Base-by-base conservation (phyloP, 2,888 invertebrate genomes). In the Cerceris rybyensis region DNA sequence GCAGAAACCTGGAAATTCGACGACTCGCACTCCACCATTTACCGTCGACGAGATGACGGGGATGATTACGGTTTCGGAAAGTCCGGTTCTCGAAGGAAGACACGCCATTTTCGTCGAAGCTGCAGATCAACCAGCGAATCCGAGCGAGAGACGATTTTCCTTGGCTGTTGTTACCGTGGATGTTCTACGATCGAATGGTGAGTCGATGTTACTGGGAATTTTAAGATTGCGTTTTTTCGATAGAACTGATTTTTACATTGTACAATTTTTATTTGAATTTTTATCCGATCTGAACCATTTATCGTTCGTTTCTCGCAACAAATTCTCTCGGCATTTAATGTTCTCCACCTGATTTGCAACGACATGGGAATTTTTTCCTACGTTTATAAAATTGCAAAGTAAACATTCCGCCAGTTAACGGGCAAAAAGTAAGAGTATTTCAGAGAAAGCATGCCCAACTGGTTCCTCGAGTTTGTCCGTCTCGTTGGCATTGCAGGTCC, bases 21-120 rank as follows among this genome's bases (percentile, higher is more conserved):
- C 95, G 1, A 94, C 94, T 0, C 93, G 94, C 0, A 94, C 95
- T 0, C 94, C 95, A 4, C 96, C 96, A 0, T 97, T 97, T 89
- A 94, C 94, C 88, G 94, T 97, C 63, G 96, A 97, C 89, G 93
- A 94, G 7, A 94, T 95, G 72, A 95, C 95, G 11, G 97, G 97
- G 0, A 93, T 95, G 16, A 94, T 97, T 16, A 94, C 93, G 80
- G 94, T 96, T 1, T 92, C 93, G 0, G 94, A 95, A 83, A 94
- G 95, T 5, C 95, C 96, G 0, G 91, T 97, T 57, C 92, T 94
- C 13, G 94, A 95, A 81, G 96, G 96, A 8, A 94, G 96, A 85
- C 96, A 97, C 91, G 96, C 97, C 0, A 93, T 97, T 8, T 96
- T 98, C 87, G 95, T 97, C 49, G 97, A 97, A 91, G 97, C 97